These are phyloP conservation scores for Lapara coniferarum DNA, from an alignment of 2,888 invertebrate genomes.

Conservation along the genomic window DNA sequence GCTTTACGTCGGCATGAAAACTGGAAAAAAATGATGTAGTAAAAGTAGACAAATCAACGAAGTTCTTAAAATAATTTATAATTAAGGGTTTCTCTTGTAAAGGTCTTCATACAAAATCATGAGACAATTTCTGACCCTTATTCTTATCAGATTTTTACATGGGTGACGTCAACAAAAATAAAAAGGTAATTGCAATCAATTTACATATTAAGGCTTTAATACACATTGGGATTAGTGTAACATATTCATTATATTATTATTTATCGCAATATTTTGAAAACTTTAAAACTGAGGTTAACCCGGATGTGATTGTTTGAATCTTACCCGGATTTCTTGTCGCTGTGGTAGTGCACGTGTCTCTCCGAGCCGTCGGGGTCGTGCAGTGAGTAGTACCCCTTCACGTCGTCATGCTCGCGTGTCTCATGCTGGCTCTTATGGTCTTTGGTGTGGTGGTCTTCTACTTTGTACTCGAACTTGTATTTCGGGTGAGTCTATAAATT, in stretches of 20 bases:
- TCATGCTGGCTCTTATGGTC: constrained; percentile 81
- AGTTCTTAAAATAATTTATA: no score
- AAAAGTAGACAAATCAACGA: not conserved
- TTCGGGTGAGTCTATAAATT: constrained; percentile 66
- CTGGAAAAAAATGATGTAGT: constrained; percentile 33
- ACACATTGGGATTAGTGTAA: not conserved
- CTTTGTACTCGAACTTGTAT: constrained; percentile 80
- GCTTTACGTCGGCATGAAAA: constrained; percentile 55
- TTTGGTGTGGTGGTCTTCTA: constrained; percentile 79
- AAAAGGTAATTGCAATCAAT: no score
- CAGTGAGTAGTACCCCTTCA: constrained; percentile 81
- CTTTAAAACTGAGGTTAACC: no score
- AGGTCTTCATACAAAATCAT: no score
- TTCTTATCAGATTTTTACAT: no score
- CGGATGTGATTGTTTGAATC: not conserved
- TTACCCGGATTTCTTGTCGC: constrained; percentile 63
- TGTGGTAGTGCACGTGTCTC: constrained; percentile 70
- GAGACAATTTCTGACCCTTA: no score
- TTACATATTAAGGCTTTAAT: no score
- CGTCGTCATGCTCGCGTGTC: constrained; percentile 81
- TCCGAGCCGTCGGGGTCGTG: constrained; percentile 70
- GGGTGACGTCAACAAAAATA: no score
- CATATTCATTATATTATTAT: no score
- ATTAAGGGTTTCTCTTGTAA: no score
- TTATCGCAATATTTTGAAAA: not conserved